Evolutionary conservation across 2,113 vertebrate genomes (phyloP).

Genomic region (Toxostoma redivivum): DNA sequence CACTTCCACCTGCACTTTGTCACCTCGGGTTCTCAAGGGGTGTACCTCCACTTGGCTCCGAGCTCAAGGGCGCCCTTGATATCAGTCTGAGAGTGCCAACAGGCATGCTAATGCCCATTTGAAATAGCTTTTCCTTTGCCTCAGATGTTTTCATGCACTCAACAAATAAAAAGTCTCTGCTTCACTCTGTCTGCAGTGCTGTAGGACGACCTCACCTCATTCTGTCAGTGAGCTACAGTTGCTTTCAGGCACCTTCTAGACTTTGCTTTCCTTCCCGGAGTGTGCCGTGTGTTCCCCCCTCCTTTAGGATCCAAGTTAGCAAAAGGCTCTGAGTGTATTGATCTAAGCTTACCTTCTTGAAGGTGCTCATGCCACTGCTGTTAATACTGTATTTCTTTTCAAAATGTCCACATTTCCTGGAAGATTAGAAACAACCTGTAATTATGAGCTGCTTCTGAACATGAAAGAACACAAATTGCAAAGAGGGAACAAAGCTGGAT

Average conservation of each 20-base stretch:
- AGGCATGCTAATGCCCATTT: conserved; percentile 64
- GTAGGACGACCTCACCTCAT: conserved; percentile 47
- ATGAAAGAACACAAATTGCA: background rate
- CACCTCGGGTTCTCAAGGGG: conserved; percentile 49
- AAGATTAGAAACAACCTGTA: conserved; percentile 7
- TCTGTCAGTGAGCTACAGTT: conserved; percentile 35
- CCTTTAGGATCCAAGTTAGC: background rate
- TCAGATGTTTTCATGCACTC: conserved; percentile 52
- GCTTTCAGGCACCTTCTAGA: conserved; percentile 31
- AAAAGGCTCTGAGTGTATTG: background rate
- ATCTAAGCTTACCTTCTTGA: background rate
- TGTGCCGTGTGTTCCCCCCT: fast-evolving
- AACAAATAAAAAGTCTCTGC: conserved; percentile 44
- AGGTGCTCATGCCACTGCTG: background rate
- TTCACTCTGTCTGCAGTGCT: background rate
- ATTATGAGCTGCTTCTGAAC: background rate
- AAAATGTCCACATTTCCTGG: background rate
- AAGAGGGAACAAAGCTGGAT: background rate
- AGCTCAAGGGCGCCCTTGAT: conserved; percentile 62
- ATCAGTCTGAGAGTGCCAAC: conserved; percentile 51
- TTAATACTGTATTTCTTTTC: background rate
- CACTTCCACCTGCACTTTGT: conserved; percentile 62
- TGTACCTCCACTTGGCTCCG: conserved; percentile 58
- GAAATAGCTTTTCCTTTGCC: conserved; percentile 51
- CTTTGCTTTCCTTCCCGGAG: conserved; percentile 8